Conservation (phyloP, 2,797 vertebrate species). For the Gobio occitaniae region DNA sequence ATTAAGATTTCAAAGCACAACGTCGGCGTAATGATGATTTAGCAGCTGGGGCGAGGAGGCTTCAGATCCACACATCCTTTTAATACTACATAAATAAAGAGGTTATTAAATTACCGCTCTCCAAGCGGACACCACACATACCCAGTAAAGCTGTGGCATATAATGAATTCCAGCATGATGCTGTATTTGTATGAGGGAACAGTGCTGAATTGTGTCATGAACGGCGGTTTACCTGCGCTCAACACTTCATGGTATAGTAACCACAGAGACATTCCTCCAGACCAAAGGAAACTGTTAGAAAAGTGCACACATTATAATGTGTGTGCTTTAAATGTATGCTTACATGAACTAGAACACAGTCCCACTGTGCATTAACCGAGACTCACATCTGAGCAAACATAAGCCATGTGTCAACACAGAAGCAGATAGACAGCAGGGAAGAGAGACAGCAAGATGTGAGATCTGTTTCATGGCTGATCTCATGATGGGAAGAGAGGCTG, state of each 20-base stretch:
- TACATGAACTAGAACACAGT: constrained; percentile 18
- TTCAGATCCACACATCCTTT: constrained; percentile 41
- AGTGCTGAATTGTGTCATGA: constrained; percentile 43
- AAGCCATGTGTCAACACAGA: constrained; percentile 37
- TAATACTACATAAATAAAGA: constrained; percentile 57
- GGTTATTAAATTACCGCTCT: constrained; percentile 51
- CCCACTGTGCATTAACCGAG: background rate
- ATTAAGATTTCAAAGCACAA: constrained; percentile 40
- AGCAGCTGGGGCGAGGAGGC: constrained; percentile 25
- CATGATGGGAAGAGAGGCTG: constrained; percentile 16
- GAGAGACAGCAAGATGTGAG: constrained; percentile 13
- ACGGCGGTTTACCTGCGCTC: constrained; percentile 39
- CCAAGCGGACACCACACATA: constrained; percentile 17
- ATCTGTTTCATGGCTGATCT: constrained; percentile 15
- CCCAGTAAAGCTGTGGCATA: constrained; percentile 20
- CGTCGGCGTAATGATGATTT: constrained; percentile 30
- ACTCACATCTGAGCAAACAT: constrained; percentile 38
- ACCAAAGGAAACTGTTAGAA: constrained; percentile 8
- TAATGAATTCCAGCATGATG: constrained; percentile 38
- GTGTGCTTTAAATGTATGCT: constrained; percentile 18
- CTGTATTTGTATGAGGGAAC: constrained; percentile 35
- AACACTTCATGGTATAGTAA: constrained; percentile 39
- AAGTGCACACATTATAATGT: constrained; percentile 6
- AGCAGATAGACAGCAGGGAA: constrained; percentile 11
- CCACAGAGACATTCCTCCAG: constrained; percentile 14